phyloP scores from a whole-genome alignment of 2,797 vertebrate species.

The Buphagus erythrorhynchus region DNA sequence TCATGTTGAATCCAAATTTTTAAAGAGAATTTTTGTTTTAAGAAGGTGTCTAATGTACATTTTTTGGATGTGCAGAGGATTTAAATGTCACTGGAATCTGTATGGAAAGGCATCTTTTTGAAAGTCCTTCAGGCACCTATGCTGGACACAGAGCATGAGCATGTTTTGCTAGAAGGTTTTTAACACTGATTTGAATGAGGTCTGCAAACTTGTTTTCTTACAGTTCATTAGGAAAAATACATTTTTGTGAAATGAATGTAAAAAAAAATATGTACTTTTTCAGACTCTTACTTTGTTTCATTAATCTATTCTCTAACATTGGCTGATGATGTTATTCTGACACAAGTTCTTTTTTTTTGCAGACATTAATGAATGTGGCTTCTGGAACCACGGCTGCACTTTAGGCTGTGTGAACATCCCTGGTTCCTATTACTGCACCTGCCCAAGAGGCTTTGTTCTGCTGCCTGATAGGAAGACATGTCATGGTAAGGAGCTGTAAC shows the following conservation, averaged over 20 bases:
- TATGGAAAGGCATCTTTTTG: neutral
- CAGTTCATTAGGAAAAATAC: neutral
- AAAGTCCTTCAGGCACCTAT: neutral
- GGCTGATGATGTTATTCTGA: neutral
- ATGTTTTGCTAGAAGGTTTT: neutral
- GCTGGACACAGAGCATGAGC: neutral
- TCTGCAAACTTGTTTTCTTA: neutral
- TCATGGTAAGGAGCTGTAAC: conserved; percentile 77
- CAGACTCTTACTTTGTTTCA: neutral
- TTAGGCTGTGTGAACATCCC: conserved; percentile 93
- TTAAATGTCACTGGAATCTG: neutral
- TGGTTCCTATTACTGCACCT: conserved; percentile 95
- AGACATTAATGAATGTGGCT: conserved; percentile 94
- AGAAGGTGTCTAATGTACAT: neutral
- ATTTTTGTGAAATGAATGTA: neutral
- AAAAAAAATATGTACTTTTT: neutral
- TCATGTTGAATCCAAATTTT: neutral
- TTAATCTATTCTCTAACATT: neutral
- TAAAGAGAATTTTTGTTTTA: neutral
- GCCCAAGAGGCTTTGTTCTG: conserved; percentile 87
- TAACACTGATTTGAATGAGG: neutral
- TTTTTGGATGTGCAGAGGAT: neutral
- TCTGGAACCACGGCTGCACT: conserved; percentile 93
- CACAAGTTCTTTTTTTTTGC: neutral
- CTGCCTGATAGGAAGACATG: conserved; percentile 90